These are phyloP conservation scores for Cyrtonyx montezumae DNA, from an alignment of 2,113 vertebrate genomes.

Conservation along the genomic window DNA sequence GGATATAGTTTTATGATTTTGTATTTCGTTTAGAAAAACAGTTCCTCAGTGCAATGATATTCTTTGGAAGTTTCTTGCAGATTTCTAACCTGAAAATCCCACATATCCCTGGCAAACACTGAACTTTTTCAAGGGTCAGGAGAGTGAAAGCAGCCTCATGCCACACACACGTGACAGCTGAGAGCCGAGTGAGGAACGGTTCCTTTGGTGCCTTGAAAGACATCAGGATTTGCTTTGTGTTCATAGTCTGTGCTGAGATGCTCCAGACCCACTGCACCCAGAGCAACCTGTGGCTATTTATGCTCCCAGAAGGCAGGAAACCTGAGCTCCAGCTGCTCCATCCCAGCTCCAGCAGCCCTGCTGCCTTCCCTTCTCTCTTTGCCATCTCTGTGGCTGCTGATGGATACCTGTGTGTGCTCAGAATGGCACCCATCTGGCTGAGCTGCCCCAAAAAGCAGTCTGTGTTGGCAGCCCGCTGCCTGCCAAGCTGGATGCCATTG, in stretches of 20 bases:
- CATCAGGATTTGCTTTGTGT: neutral
- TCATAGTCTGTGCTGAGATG: neutral
- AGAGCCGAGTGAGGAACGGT: neutral
- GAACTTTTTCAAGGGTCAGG: neutral
- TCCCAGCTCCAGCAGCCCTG: neutral
- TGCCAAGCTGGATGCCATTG: neutral
- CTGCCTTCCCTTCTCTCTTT: neutral
- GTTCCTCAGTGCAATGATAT: slow-evolving; percentile 4
- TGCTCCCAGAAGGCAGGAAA: neutral
- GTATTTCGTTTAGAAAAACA: slow-evolving; percentile 48
- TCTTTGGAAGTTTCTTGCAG: slow-evolving; percentile 26
- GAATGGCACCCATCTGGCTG: neutral
- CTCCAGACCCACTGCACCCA: fast-evolving
- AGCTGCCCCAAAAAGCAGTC: neutral
- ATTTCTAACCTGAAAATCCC: neutral
- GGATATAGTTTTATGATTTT: slow-evolving; percentile 70
- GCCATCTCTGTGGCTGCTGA: neutral
- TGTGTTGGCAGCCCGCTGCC: neutral
- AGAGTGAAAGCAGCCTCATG: neutral
- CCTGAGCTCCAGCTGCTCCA: neutral
- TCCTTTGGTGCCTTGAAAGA: neutral
- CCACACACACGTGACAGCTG: fast-evolving
- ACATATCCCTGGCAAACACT: neutral
- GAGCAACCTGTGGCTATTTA: fast-evolving
- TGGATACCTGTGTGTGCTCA: neutral